Conservation (phyloP, 2,113 vertebrate genomes). For the Vulpes vulpes region DNA sequence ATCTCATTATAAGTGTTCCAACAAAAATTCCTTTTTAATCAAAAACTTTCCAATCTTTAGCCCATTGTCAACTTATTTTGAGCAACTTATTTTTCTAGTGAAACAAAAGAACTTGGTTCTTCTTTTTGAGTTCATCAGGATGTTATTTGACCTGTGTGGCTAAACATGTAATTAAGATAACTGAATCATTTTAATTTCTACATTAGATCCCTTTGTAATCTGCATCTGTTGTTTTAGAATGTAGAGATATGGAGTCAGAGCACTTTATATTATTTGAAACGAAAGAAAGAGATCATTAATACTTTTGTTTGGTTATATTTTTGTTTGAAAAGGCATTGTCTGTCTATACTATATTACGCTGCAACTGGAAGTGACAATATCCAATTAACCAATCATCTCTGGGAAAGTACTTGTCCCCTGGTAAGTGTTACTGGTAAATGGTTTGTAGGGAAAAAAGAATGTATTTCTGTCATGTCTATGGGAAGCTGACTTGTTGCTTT, state of each 20-base stretch:
- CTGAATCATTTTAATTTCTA: slow-evolving; percentile 64
- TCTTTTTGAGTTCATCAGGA: neutral
- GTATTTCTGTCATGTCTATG: slow-evolving; percentile 60
- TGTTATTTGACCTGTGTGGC: slow-evolving; percentile 64
- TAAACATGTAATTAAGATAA: slow-evolving; percentile 64
- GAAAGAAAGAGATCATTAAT: slow-evolving; percentile 37
- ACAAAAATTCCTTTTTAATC: slow-evolving; percentile 79
- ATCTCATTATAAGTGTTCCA: slow-evolving; percentile 80
- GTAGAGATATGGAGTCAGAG: neutral
- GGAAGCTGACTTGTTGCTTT: slow-evolving; percentile 49
- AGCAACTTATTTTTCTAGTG: slow-evolving; percentile 71
- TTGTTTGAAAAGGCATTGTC: slow-evolving; percentile 29
- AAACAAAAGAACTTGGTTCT: slow-evolving; percentile 64
- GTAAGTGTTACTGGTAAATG: slow-evolving; percentile 39
- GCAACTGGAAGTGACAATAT: slow-evolving; percentile 38
- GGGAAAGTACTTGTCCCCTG: neutral
- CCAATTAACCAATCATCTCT: slow-evolving; percentile 17
- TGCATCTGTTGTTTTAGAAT: neutral
- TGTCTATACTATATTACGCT: slow-evolving; percentile 18
- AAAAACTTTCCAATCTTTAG: slow-evolving; percentile 74
- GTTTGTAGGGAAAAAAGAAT: neutral
- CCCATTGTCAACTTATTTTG: slow-evolving; percentile 70
- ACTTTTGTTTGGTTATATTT: slow-evolving; percentile 28
- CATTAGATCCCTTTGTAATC: slow-evolving; percentile 32
- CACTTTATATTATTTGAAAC: slow-evolving; percentile 32